Percentiles rank a stretch among this genome's conserved stretches.
phyloP scores from a whole-genome alignment of 2,888 invertebrate genomes.

The Conchocele bisecta region DNA sequence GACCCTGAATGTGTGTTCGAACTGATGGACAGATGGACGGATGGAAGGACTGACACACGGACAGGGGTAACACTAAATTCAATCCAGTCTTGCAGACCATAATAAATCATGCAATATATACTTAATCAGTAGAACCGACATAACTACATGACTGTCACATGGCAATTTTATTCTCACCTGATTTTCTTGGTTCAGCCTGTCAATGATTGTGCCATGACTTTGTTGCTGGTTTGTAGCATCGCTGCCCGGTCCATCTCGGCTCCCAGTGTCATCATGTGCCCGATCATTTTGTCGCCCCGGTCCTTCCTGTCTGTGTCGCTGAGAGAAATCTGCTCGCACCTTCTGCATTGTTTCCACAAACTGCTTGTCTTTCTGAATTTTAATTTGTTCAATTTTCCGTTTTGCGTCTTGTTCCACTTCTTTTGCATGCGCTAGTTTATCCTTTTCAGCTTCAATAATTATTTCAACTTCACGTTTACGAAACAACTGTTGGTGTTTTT shows the following conservation, averaged over 20 bases:
- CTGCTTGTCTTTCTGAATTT: conserved; percentile 69
- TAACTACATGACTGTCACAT: too few species aligned
- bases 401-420: conserved; percentile 65
- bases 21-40: too few species aligned
- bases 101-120: too few species aligned
- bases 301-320: conserved; percentile 30
- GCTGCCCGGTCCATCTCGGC: neutral
- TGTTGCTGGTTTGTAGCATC: neutral
- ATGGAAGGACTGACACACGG: too few species aligned
- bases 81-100: too few species aligned
- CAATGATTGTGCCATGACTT: conserved; percentile 44
- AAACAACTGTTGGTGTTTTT: conserved; percentile 64
- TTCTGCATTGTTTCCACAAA: conserved; percentile 76
- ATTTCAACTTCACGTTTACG: conserved; percentile 66
- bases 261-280: neutral
- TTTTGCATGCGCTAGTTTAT: conserved; percentile 59
- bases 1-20: too few species aligned
- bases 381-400: conserved; percentile 64
- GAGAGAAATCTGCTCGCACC: conserved; percentile 67
- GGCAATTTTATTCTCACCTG: conserved; percentile 64
- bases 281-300: conserved; percentile 10
- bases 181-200: conserved; percentile 68
- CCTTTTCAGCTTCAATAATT: conserved; percentile 55
- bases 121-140: too few species aligned
- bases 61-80: too few species aligned